Evolutionary conservation across 2,797 vertebrate species (phyloP), one percentile per base, ranked within the genome.

Genomic region (Ambastaia sidthimunki): DNA sequence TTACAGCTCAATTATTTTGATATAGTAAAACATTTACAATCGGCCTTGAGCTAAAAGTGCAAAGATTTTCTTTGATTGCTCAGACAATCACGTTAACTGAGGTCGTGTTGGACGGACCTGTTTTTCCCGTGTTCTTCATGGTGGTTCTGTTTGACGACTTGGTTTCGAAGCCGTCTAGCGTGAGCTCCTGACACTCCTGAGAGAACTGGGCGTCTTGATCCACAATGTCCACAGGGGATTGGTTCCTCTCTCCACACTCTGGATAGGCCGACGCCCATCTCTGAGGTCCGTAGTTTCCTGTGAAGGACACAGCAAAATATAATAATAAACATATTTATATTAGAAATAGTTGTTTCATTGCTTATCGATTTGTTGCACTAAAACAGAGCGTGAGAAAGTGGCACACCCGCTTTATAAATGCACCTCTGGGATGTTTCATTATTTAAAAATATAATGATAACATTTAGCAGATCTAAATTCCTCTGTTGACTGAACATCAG

Each of bases 41-140:
- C 52, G 15, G 57, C 34, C 21, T 82, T 13, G 37, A 63, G 65
- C 18, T 34, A 74, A 69, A 7, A 41, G 37, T 2, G 31, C 6
- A 31, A 65, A 18, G 47, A 13, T 54, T 47, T 18, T 28, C 11
- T 59, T 2, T 10, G 13, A 65, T 1, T 65, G 18, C 12, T 31
- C 7, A 16, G 76, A 47, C 9, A 3, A 25, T 13, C 67, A n/a
- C 11, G 10, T 71, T 18, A 25, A 19, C 76, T 47, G 23, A 9
- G 10, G 37, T 34, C 0, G 25, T 15, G 2, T 37, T 47, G 50
- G 19, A n/a, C 89, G 71, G 80, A 98, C 98, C 97, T 88, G 97
- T 99, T 92, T 99, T 99, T 81, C 98, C 98, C 4, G 98, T 99
- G 93, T 99, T 99, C 87, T 98, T 99, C 98, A 99, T 99, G 91